Base-by-base conservation (phyloP, 2,888 invertebrate genomes). In the Amblyjoppa proteus region DNA sequence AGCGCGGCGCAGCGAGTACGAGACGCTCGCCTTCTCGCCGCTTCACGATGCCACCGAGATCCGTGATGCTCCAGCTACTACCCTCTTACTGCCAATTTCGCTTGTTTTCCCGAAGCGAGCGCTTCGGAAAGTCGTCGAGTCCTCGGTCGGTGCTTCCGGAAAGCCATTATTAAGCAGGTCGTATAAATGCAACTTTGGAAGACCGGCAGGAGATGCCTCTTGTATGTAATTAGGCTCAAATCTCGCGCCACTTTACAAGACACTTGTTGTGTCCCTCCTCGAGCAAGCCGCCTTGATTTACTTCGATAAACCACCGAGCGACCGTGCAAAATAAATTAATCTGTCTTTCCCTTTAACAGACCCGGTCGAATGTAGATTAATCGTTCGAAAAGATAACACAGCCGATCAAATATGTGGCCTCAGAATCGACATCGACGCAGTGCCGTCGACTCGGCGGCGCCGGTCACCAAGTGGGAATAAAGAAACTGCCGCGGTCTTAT, bases 401-500 rank as follows among this genome's bases (percentile, higher is more conserved):
- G 68, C 77, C 2, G 28, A 41, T 28, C 68, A 41, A 28, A 77
- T 68, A 51, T 53, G 38, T 38, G 20, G 3, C 34, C 51, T 20
- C 51, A 38, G 70, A 66, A 16, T 11, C 38, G 75, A 61, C 66
- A 79, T 69, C 70, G 76, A 41, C 64, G 70, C 16, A 69, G 45
- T 11, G 45, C 5, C 73, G 69, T 80, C 83, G 85, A 81, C 85
- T 85, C 45, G 45, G 28, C 64, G 86, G 86, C 86, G 86, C 83
- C 83, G 45, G 58, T 83, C 64, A 64, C 41, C 81, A 74, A 85
- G 75, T 79, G 71, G 66, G 73, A 81, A 81, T 81, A 71, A 75
- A 73, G 45, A 68, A 83, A 77, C 81, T 56, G 69, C 74, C 81
- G 83, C 86, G 77, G 81, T 83, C 83, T 86, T 86, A 82, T 85